These are phyloP conservation scores for Pseudanteris insignis DNA, from an alignment of 2,888 invertebrate genomes.

Conservation along the genomic window DNA sequence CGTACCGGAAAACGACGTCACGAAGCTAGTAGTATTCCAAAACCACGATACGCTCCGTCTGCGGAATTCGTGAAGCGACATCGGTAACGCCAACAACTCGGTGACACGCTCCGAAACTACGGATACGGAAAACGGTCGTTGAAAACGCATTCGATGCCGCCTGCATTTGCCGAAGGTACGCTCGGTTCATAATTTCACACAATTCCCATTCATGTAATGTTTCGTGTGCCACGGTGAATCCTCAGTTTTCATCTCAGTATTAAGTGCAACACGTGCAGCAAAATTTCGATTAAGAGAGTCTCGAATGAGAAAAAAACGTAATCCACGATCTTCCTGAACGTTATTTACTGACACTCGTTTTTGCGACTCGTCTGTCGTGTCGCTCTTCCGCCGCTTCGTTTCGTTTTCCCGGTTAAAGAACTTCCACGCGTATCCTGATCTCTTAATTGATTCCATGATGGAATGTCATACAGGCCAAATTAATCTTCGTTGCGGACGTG, in stretches of 20 bases:
- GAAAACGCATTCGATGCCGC: conserved; percentile 51
- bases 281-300: conserved; percentile 50
- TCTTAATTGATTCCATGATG: no score
- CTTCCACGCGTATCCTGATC: no score
- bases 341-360: conserved; percentile 17
- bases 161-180: conserved; percentile 41
- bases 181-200: conserved; percentile 52
- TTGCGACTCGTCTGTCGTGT: background rate
- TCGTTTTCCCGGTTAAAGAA: background rate
- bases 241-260: conserved; percentile 40
- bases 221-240: conserved; percentile 20
- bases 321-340: conserved; percentile 9
- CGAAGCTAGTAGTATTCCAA: conserved; percentile 20
- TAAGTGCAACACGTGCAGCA: conserved; percentile 34
- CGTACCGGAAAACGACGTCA: conserved; percentile 25
- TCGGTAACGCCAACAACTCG: conserved; percentile 5
- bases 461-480: no score
- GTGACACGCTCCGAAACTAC: conserved; percentile 28
- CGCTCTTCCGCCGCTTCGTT: background rate
- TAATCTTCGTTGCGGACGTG: no score
- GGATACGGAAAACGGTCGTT: conserved; percentile 27
- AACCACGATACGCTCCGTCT: conserved; percentile 27
- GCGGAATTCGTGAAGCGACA: conserved; percentile 31
- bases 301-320: conserved; percentile 49
- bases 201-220: conserved; percentile 57